These are phyloP conservation scores for Cladopsammia gracilis DNA, from an alignment of 64 coral and sea anemone species.

Conservation along the genomic window DNA sequence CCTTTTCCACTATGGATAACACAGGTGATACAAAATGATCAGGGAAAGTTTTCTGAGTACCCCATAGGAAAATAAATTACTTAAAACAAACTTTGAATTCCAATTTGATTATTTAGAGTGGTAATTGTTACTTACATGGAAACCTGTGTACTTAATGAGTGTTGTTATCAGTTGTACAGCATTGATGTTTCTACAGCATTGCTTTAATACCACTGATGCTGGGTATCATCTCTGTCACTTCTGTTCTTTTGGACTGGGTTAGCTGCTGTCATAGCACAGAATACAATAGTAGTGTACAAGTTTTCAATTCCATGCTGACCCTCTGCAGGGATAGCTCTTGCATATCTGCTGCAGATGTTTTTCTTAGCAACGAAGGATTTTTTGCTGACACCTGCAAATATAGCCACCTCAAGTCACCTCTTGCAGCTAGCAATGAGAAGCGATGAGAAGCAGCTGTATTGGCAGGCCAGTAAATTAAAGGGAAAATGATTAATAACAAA, in stretches of 20 bases:
- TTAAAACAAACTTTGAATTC: no score
- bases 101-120: no score
- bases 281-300: neutral
- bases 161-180: constrained; percentile 24
- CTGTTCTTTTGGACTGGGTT: neutral
- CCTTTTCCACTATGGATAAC: no score
- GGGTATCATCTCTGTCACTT: constrained; percentile 4
- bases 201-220: constrained; percentile 39
- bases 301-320: neutral
- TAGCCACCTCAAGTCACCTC: no score
- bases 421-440: no score
- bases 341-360: constrained; percentile 18
- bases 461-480: no score
- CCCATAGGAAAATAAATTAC: no score
- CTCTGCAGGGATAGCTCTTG: neutral
- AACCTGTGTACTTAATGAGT: constrained; percentile 37
- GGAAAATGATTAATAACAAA: no score
- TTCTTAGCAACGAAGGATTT: neutral
- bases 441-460: no score
- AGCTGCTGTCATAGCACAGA: constrained; percentile 5
- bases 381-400: neutral
- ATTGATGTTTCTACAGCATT: neutral
- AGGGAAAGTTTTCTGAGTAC: no score
- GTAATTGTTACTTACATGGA: constrained; percentile 10
- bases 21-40: no score